Percentiles rank a stretch among this genome's conserved stretches.
Evolutionary conservation across 2,113 vertebrate genomes (phyloP).

Genomic region (Centropus bengalensis): DNA sequence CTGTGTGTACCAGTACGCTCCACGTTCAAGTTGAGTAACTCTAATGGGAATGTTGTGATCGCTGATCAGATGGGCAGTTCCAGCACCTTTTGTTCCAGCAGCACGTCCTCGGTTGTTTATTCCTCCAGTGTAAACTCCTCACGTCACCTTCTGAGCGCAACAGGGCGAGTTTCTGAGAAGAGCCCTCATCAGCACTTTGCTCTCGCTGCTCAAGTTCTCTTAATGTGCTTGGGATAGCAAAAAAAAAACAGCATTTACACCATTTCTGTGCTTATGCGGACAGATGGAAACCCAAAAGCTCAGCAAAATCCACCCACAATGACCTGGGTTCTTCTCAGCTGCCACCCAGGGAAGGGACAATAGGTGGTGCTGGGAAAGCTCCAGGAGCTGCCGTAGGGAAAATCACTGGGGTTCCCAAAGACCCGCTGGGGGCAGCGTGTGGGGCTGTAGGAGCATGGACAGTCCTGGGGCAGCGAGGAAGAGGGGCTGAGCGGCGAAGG

Average conservation of each 20-base stretch:
- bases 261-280: slow-evolving; percentile 15
- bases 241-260: background rate
- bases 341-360: background rate
- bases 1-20: background rate
- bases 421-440: background rate
- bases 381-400: background rate
- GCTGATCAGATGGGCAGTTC: background rate
- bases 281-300: slow-evolving; percentile 33
- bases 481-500: background rate
- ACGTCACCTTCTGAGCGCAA: slow-evolving; percentile 9
- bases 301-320: slow-evolving; percentile 7
- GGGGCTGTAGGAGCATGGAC: background rate
- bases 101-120: slow-evolving; percentile 36
- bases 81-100: slow-evolving; percentile 44
- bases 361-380: background rate
- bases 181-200: slow-evolving; percentile 42
- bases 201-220: slow-evolving; percentile 33
- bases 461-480: background rate
- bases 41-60: slow-evolving; percentile 19
- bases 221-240: slow-evolving; percentile 34
- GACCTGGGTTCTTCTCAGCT: background rate
- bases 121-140: slow-evolving; percentile 34
- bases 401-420: background rate
- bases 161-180: background rate
- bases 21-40: background rate